Evolutionary conservation across 2,888 invertebrate species (phyloP).

Genomic region (Eurois occulta): DNA sequence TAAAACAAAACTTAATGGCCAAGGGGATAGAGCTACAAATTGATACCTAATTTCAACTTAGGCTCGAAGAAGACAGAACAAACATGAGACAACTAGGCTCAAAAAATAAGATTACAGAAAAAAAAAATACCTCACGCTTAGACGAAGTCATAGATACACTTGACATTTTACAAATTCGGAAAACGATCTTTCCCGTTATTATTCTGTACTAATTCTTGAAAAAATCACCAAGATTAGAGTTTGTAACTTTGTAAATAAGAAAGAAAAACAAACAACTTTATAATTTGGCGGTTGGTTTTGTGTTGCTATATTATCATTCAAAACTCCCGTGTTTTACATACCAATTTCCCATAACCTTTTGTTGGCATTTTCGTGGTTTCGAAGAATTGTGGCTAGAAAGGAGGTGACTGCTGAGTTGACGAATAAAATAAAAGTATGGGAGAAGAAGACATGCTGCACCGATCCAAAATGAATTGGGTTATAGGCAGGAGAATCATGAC

Average conservation of each 20-base stretch:
- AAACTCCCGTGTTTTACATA: not conserved
- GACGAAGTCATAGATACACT: conserved; percentile 71
- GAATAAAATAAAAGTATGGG: not conserved
- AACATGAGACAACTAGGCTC: not conserved
- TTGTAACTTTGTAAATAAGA: not conserved
- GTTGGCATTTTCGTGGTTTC: not conserved
- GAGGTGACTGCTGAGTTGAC: not conserved
- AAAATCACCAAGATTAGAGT: not conserved
- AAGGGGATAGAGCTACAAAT: not conserved
- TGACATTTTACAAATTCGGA: conserved; percentile 55
- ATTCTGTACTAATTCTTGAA: not conserved
- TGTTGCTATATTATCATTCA: conserved; percentile 26
- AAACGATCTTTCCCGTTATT: too few species aligned
- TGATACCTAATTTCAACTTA: not conserved
- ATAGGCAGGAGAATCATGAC: too few species aligned
- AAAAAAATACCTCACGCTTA: conserved; percentile 73
- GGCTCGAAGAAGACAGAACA: not conserved
- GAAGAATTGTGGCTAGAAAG: not conserved
- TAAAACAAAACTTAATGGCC: not conserved
- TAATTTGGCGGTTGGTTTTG: conserved; percentile 29
- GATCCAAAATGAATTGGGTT: too few species aligned
- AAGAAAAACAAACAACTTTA: not conserved
- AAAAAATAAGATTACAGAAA: not conserved
- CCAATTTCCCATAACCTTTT: too few species aligned
- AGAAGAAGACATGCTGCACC: too few species aligned